Conservation (phyloP, 2,113 vertebrate genomes). For the Amazona vittata region DNA sequence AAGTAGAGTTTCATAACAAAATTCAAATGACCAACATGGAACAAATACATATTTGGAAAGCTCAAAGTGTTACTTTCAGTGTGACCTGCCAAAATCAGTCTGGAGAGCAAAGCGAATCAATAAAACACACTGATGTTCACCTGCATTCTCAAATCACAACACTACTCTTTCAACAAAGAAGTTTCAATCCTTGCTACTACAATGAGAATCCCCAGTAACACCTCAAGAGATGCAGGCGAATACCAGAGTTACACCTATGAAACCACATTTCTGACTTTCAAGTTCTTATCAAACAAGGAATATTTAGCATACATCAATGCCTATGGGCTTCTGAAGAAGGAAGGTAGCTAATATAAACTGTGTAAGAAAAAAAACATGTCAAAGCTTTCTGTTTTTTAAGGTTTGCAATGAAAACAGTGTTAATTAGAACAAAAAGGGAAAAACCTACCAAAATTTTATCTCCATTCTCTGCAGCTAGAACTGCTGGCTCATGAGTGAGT, state of each 20-base stretch:
- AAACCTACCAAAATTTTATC: background rate
- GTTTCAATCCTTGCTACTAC: background rate
- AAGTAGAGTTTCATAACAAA: slow-evolving; percentile 69
- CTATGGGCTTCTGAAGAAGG: background rate
- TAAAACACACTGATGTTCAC: background rate
- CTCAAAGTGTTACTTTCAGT: background rate
- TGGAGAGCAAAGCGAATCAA: background rate
- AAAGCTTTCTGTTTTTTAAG: background rate
- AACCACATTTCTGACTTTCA: background rate
- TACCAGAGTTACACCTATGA: background rate
- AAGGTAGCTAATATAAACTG: background rate
- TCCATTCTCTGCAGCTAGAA: background rate
- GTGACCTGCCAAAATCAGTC: background rate
- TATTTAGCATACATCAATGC: background rate
- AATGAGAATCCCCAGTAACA: background rate
- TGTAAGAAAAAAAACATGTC: background rate
- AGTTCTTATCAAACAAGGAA: background rate
- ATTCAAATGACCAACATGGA: slow-evolving; percentile 34
- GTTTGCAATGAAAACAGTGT: background rate
- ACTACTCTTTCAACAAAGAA: background rate
- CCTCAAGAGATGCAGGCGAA: background rate
- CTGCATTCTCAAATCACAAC: background rate
- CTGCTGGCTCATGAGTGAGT: background rate
- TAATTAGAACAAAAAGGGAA: background rate
- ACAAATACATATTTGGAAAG: background rate